Conservation (phyloP, 2,888 invertebrate species). For the Xestia ashworthii region DNA sequence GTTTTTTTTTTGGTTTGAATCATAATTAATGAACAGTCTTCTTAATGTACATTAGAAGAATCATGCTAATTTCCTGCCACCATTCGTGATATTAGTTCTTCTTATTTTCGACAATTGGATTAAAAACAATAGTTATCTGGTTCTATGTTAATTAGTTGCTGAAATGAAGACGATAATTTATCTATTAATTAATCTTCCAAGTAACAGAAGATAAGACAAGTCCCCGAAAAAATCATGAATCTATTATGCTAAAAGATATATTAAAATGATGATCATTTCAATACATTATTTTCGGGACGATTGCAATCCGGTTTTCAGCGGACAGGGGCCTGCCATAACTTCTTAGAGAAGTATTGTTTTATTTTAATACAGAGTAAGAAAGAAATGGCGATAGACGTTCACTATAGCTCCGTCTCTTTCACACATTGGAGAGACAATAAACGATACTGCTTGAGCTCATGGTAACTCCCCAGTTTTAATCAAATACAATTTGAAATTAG, state of each 20-base stretch:
- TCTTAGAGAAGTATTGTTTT: too few relatives aligned
- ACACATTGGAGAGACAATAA: too few relatives aligned
- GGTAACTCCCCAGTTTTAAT: not conserved
- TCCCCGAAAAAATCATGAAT: not conserved
- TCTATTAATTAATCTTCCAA: not conserved
- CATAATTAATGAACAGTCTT: conserved; percentile 1
- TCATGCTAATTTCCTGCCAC: not conserved
- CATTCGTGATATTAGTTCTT: conserved; percentile 1
- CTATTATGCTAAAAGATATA: not conserved
- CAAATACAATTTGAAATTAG: not conserved
- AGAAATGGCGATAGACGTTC: too few relatives aligned
- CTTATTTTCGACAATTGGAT: not conserved
- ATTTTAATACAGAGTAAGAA: too few relatives aligned
- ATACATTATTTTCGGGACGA: conserved; percentile 14
- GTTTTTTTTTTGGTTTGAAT: conserved; percentile 33
- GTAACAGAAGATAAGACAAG: not conserved
- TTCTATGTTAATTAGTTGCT: not conserved
- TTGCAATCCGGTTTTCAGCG: conserved; percentile 15
- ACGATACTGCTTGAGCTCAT: too few relatives aligned
- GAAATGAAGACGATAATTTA: not conserved
- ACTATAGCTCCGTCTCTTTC: too few relatives aligned
- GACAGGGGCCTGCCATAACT: not conserved
- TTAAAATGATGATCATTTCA: not conserved
- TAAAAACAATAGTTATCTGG: not conserved
- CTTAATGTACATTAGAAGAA: too few relatives aligned